phyloP scores from a whole-genome alignment of 1,140 invertebrate species.

The Hylaeus volcanicus region DNA sequence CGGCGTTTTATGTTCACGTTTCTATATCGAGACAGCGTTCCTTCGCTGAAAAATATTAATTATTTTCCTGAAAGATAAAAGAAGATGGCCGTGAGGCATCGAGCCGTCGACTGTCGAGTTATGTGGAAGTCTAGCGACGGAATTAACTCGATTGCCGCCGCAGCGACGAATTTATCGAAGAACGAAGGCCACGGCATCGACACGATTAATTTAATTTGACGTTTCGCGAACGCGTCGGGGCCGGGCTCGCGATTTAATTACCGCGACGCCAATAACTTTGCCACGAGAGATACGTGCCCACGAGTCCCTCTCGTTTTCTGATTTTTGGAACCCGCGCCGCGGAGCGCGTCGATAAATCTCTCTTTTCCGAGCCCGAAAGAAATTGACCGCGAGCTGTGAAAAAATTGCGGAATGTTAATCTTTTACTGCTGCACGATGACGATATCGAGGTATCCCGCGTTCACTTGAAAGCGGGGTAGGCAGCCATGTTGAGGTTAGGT shows the following conservation, averaged over 20 bases:
- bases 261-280: slow-evolving; percentile 22
- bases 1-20: no score
- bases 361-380: no score
- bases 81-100: neutral
- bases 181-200: slow-evolving; percentile 28
- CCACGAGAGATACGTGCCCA: neutral
- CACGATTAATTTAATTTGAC: slow-evolving; percentile 57
- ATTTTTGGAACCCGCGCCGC: neutral
- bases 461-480: no score
- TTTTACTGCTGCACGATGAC: no score
- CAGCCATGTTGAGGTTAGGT: no score
- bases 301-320: neutral
- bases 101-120: neutral
- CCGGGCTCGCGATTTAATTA: slow-evolving; percentile 53
- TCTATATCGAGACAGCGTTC: no score
- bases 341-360: neutral
- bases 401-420: no score
- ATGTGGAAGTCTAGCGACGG: slow-evolving; percentile 15
- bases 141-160: slow-evolving; percentile 38
- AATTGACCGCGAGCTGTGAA: no score
- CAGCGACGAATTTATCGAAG: slow-evolving; percentile 42
- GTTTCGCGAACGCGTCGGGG: slow-evolving; percentile 33
- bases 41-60: no score
- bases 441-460: no score
- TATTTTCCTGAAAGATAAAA: neutral